phyloP scores from a whole-genome alignment of 1,140 invertebrate genomes.

The Centruroides vittatus region DNA sequence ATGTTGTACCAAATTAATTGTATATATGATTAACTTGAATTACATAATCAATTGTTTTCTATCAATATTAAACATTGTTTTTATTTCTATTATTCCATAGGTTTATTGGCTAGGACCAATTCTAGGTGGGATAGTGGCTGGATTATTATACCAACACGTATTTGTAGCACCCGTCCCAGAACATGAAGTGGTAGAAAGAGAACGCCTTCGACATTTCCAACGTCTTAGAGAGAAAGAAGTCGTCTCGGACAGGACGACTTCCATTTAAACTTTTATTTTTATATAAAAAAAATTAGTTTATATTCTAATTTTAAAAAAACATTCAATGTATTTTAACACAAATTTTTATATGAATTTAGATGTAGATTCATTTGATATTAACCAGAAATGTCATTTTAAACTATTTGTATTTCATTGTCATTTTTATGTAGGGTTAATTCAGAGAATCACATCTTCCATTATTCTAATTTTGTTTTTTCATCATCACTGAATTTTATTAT shows the following conservation, averaged over 20 bases:
- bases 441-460: no score
- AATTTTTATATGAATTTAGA: no score
- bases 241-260: constrained; percentile 11
- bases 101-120: constrained; percentile 80
- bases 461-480: no score
- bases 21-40: not conserved
- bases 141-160: constrained; percentile 54
- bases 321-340: no score
- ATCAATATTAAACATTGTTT: not conserved
- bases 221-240: constrained; percentile 12
- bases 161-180: constrained; percentile 30
- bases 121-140: constrained; percentile 54
- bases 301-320: no score
- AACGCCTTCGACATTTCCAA: constrained; percentile 4
- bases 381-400: no score
- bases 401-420: no score
- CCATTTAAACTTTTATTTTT: constrained; percentile 4
- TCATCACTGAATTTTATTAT: no score
- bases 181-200: constrained; percentile 3
- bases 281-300: no score
- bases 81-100: constrained; percentile 31
- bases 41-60: not conserved
- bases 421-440: no score
- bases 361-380: no score
- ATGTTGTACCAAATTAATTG: not conserved